Evolutionary conservation across 2,888 invertebrate species (phyloP).

Genomic region (Drosophila merina): DNA sequence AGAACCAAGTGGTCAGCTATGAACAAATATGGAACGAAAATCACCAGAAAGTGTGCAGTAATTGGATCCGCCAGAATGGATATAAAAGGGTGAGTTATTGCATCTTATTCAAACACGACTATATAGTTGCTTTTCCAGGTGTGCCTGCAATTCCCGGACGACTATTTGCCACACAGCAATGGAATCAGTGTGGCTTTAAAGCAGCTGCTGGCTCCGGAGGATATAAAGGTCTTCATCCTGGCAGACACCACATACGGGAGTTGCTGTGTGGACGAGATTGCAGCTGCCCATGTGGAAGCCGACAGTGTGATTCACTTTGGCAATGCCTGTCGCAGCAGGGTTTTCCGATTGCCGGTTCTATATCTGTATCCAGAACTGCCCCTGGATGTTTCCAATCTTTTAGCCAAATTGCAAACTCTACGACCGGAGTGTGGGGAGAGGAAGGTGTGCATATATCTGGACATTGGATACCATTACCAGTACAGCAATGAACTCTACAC

Average conservation of each 20-base stretch:
- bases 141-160: slow-evolving; percentile 96
- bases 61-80: slow-evolving; percentile 89
- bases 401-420: slow-evolving; percentile 78
- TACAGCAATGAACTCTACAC: slow-evolving; percentile 78
- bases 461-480: slow-evolving; percentile 87
- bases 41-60: slow-evolving; percentile 77
- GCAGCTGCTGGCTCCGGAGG: slow-evolving; percentile 75
- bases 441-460: slow-evolving; percentile 87
- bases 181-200: slow-evolving; percentile 87
- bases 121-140: slow-evolving; percentile 86
- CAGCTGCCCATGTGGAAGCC: slow-evolving; percentile 93
- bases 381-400: slow-evolving; percentile 85
- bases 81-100: slow-evolving; percentile 87
- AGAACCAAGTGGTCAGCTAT: slow-evolving; percentile 50
- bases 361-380: slow-evolving; percentile 88
- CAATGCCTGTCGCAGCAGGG: slow-evolving; percentile 92
- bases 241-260: slow-evolving; percentile 97
- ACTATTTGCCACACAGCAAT: slow-evolving; percentile 88
- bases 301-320: slow-evolving; percentile 97
- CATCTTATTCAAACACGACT: too few relatives aligned
- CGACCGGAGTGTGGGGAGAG: slow-evolving; percentile 80
- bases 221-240: slow-evolving; percentile 89
- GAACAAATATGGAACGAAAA: slow-evolving; percentile 82
- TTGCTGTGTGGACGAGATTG: slow-evolving; percentile 88
- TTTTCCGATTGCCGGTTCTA: slow-evolving; percentile 90